Percentiles rank a stretch among this genome's conserved stretches.
Evolutionary conservation across 2,113 vertebrate genomes (phyloP).

Genomic region (Procavia capensis): DNA sequence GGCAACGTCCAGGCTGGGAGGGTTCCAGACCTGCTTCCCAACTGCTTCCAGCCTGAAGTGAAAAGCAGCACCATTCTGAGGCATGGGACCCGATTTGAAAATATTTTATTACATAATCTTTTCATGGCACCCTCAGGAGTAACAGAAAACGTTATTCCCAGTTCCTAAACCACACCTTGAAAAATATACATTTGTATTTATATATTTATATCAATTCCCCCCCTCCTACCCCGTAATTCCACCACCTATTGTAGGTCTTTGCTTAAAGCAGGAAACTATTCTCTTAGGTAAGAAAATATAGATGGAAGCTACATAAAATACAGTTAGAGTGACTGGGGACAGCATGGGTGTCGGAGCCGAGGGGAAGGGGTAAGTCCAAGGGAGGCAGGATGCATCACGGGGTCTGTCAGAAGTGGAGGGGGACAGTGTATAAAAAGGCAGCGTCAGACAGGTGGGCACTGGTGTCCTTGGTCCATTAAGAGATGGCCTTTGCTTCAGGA

Average conservation of each 20-base stretch:
- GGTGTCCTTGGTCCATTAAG: conserved; percentile 86
- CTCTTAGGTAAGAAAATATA: conserved; percentile 97
- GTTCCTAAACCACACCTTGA: conserved; percentile 87
- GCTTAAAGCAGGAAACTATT: conserved; percentile 88
- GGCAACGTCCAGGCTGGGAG: neutral
- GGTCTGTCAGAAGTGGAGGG: conserved; percentile 88
- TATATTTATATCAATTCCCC: conserved; percentile 81
- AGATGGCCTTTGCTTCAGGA: conserved; percentile 98
- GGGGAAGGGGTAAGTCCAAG: conserved; percentile 75
- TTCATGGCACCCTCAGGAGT: conserved; percentile 86
- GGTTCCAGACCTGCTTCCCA: conserved; percentile 12
- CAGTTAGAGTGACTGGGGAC: conserved; percentile 87
- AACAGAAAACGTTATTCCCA: conserved; percentile 86
- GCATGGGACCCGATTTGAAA: conserved; percentile 83
- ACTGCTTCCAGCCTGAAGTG: neutral
- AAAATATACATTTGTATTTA: conserved; percentile 88
- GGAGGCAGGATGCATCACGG: conserved; percentile 62
- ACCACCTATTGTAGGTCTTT: conserved; percentile 79
- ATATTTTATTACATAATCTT: conserved; percentile 90
- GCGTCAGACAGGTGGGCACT: conserved; percentile 81
- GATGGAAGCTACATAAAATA: conserved; percentile 93
- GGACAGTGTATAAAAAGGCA: conserved; percentile 92
- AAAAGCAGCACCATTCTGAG: conserved; percentile 62
- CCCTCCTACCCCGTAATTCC: conserved; percentile 76
- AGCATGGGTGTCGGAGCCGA: conserved; percentile 36